Base-by-base conservation (phyloP, 1,140 invertebrate genomes). In the Pemphigus obesinymphae region DNA sequence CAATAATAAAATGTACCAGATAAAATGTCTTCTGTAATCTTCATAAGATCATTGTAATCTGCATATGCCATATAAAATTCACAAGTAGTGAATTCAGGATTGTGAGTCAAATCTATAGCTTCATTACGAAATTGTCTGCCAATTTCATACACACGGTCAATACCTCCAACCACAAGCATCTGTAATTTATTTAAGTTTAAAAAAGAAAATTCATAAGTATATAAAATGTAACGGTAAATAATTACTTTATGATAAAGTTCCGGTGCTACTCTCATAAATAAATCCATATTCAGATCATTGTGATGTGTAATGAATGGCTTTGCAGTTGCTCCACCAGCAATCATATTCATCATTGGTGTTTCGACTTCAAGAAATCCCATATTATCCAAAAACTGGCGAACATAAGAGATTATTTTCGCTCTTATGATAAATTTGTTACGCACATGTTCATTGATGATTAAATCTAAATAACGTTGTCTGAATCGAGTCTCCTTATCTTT, bases 61-160 rank as follows among this genome's bases (percentile, higher is more conserved):
- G 98, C 98, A 89, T 99, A 99, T 0, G 98, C 98, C 97, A 99
- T 99, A 88, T 99, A 99, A 88, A 99, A 99, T 89, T 99, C 98
- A 87, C 97, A 98, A 17, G 96, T 98, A 6, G 98, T 99, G 86
- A 99, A 99, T 88, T 99, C 98, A 2, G 98, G 98, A 88, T 99
- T 99, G 86, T 99, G 98, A 0, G 98, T 99, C 84, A 99, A 87
- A 88, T 99, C 98, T 85, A 99, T 99, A 78, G 98, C 96, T 89
- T 99, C 98, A 88, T 99, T 99, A 73, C 98, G 90, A 87, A 99
- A 99, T 85, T 97, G 95, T 84, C 97, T 90, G 0, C 98, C 97
- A 84, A 99, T 98, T 90, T 99, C 98, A 88, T 98, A 99, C 6
- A 99, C 98, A 83, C 95, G 88, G 88, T 99, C 97, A 73, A 99